phyloP scores from a whole-genome alignment of 2,888 invertebrate species.

The Thymelicus acteon region DNA sequence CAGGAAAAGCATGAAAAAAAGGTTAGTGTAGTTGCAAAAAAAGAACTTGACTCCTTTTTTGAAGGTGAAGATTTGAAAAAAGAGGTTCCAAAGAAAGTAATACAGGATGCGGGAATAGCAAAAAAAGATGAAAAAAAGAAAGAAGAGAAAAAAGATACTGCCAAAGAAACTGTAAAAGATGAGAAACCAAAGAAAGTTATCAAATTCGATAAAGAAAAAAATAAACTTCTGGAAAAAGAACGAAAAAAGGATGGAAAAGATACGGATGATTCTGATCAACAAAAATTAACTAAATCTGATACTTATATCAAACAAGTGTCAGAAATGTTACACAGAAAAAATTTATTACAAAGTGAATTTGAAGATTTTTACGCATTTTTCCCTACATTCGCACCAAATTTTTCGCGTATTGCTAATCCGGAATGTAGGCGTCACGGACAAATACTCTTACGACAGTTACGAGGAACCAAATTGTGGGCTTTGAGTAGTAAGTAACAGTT shows the following conservation, averaged over 20 bases:
- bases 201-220: slow-evolving; percentile 17
- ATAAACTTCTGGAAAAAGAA: slow-evolving; percentile 17
- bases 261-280: slow-evolving; percentile 14
- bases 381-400: slow-evolving; percentile 88
- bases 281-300: slow-evolving; percentile 28
- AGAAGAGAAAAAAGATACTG: slow-evolving; percentile 56
- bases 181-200: slow-evolving; percentile 21
- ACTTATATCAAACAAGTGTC: slow-evolving; percentile 41
- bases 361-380: slow-evolving; percentile 87
- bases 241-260: slow-evolving; percentile 19
- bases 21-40: slow-evolving; percentile 29
- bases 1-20: slow-evolving; percentile 35
- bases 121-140: slow-evolving; percentile 35
- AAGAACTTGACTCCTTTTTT: slow-evolving; percentile 34
- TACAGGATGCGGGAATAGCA: slow-evolving; percentile 44
- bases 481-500: slow-evolving; percentile 86
- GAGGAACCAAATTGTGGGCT: slow-evolving; percentile 89
- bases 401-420: slow-evolving; percentile 86
- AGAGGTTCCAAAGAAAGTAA: slow-evolving; percentile 50
- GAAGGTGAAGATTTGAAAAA: slow-evolving; percentile 46
- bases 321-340: slow-evolving; percentile 70
- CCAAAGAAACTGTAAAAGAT: slow-evolving; percentile 33
- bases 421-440: slow-evolving; percentile 89
- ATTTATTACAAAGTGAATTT: slow-evolving; percentile 82
- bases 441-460: slow-evolving; percentile 87